These are phyloP conservation scores for Pseudochromis fuscus DNA, from an alignment of 2,797 vertebrate species.

Conservation along the genomic window DNA sequence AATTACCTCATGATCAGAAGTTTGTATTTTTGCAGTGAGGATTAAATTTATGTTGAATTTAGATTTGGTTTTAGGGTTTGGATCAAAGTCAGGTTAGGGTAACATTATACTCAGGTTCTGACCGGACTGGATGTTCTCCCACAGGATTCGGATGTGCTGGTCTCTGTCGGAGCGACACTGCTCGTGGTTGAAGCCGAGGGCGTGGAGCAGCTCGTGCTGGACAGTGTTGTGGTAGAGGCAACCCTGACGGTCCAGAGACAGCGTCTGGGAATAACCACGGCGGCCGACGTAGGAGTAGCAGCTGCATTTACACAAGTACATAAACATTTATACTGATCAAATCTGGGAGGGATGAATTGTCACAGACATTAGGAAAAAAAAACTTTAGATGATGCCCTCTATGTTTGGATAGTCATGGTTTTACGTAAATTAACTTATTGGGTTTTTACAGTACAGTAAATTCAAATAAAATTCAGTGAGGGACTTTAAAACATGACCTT, in stretches of 20 bases:
- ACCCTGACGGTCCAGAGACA: slow-evolving; percentile 72
- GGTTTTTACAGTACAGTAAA: too few species aligned
- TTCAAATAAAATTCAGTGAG: too few species aligned
- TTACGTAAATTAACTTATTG: too few species aligned
- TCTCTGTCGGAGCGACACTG: slow-evolving; percentile 82
- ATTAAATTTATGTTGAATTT: neutral
- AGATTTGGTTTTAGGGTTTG: neutral
- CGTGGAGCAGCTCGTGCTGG: slow-evolving; percentile 83
- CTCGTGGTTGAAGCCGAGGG: slow-evolving; percentile 83
- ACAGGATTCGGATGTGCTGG: slow-evolving; percentile 73
- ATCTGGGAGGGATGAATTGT: neutral
- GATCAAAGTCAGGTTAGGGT: neutral
- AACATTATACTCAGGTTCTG: neutral
- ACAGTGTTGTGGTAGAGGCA: slow-evolving; percentile 80
- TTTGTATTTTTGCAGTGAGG: neutral
- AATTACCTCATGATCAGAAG: neutral
- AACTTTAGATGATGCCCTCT: too few species aligned
- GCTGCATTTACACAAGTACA: slow-evolving; percentile 21
- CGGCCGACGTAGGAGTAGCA: slow-evolving; percentile 71
- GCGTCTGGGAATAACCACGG: slow-evolving; percentile 37
- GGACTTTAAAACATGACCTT: too few species aligned
- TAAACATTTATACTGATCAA: neutral
- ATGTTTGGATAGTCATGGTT: too few species aligned
- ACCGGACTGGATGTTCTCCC: slow-evolving; percentile 71
- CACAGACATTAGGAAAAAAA: too few species aligned